Evolutionary conservation across 2,888 invertebrate genomes (phyloP), one percentile per base, ranked within the genome.

Genomic region (Litoditis marina): DNA sequence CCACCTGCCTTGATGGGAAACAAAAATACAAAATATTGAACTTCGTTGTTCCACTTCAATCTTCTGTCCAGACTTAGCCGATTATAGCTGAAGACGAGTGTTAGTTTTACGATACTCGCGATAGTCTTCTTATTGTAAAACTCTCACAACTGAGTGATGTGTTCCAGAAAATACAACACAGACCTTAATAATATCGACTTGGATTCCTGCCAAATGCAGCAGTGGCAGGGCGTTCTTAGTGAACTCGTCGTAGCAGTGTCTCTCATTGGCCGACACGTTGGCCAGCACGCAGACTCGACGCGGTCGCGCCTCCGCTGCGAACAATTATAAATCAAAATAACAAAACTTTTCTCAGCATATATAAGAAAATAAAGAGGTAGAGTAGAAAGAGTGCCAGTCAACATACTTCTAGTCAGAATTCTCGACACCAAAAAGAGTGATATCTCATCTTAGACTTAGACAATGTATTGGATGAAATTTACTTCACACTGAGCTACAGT

Each of bases 161-260:
- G 19, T 19, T 11, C 56, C 13, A 8, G 46, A 49, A 34, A 39
- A 19, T 19, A 49, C 34, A 32, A 39, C 8, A 47, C 19, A 16
- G 46, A 57, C 65, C 49, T 71, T 70, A 22, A 71, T 65, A 49
- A 69, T 60, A 42, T 74, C 67, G 3, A 82, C 80, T 56, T 77
- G 74, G 3, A 82, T 64, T 27, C 82, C 82, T 34, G 82, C 78
- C 55, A 82, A 60, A 65, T 80, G 72, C 31, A 82, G 68, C 27
- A 82, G 63, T 0, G 80, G 81, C 6, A 82, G 61, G 28, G 75
- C 80, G 60, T 80, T 78, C 42, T 77, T 73, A 31, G 65, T 71
- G 69, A 80, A 80, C 3, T 69, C 69, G 56, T 78, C 75, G 62
- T 64, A 70, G 36, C 70, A 76, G 19, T 68, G 60, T 28, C 78